These are phyloP conservation scores for Iguana delicatissima DNA, from an alignment of 2,797 vertebrate species.

Conservation along the genomic window DNA sequence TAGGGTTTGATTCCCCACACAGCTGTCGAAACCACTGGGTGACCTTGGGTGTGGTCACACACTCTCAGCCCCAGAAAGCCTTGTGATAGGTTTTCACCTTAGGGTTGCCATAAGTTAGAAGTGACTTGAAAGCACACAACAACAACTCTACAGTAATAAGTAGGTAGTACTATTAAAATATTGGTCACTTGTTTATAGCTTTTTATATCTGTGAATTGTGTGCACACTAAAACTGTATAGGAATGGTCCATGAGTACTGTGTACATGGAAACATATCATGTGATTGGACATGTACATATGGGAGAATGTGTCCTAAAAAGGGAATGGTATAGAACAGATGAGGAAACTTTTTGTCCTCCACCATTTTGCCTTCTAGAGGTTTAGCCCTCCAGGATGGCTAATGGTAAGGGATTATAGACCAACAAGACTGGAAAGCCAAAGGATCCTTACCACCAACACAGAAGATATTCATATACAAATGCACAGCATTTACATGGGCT, in stretches of 20 bases:
- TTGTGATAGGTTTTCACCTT: too few species aligned
- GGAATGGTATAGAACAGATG: not conserved
- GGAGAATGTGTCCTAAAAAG: not conserved
- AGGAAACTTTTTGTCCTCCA: too few species aligned
- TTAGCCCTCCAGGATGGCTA: not conserved
- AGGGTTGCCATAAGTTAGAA: too few species aligned
- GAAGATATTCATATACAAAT: not conserved
- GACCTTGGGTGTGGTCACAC: too few species aligned
- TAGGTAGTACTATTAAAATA: not conserved
- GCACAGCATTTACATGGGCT: not conserved
- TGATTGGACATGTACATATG: not conserved
- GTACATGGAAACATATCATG: too few species aligned
- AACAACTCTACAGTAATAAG: not conserved
- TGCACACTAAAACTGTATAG: not conserved
- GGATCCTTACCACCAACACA: not conserved
- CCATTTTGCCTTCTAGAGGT: not conserved
- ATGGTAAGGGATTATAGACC: not conserved
- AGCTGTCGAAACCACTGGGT: too few species aligned
- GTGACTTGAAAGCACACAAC: too few species aligned
- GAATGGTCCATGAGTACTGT: not conserved
- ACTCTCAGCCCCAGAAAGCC: too few species aligned
- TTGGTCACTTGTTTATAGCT: not conserved
- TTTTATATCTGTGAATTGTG: not conserved
- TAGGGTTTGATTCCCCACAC: too few species aligned
- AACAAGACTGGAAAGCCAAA: not conserved